Conservation (phyloP, 2,113 vertebrate species). For the Mus spicilegus region DNA sequence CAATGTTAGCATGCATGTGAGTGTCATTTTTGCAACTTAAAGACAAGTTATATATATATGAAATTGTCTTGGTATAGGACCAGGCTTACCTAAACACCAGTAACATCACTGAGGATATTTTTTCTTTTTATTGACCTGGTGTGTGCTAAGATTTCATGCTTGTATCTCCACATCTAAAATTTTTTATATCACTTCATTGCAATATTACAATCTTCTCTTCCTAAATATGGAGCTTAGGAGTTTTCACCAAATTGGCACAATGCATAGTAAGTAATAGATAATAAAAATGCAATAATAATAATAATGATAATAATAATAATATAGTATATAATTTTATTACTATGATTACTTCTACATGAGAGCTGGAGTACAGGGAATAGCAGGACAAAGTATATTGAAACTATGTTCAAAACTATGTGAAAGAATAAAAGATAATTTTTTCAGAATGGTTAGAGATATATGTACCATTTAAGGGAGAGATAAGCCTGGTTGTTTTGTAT, state of each 20-base stretch:
- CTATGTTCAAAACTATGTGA: not conserved
- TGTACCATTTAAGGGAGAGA: conserved; percentile 23
- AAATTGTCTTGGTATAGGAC: not conserved
- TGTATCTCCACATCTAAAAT: not conserved
- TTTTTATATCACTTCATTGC: not conserved
- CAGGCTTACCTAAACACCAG: not conserved
- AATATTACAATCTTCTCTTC: not conserved
- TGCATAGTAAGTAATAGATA: not conserved
- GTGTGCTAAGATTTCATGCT: accelerated
- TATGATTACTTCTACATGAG: not conserved
- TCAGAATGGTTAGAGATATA: not conserved
- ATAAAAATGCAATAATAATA: not conserved
- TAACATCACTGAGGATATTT: not conserved
- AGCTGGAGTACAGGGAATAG: too few species aligned
- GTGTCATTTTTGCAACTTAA: not conserved
- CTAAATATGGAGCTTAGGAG: not conserved
- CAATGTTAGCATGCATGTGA: not conserved
- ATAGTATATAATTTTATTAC: not conserved
- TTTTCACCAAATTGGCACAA: not conserved
- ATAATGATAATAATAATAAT: not conserved
- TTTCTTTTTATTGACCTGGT: not conserved
- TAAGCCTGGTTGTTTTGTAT: conserved; percentile 53
- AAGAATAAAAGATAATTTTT: not conserved
- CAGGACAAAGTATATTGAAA: conserved; percentile 16
- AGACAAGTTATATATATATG: not conserved